A percentile compares a stretch with the other conserved stretches of the same genome.
These are phyloP conservation scores for Drosophila quadrilineata DNA, from an alignment of 1,140 invertebrate genomes.

Conservation along the genomic window DNA sequence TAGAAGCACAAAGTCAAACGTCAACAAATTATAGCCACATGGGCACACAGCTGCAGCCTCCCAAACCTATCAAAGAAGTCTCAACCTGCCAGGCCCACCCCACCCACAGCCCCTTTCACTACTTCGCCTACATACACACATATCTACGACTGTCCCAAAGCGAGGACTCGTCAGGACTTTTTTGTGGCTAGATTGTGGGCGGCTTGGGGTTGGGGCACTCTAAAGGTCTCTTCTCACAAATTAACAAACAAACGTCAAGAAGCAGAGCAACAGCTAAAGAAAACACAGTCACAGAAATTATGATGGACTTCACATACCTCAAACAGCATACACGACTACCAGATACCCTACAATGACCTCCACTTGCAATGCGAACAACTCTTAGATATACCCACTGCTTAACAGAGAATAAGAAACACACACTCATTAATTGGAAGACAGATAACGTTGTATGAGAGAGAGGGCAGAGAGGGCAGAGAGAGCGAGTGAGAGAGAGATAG, in stretches of 20 bases:
- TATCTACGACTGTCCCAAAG: too few species aligned
- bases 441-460: too few species aligned
- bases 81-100: neutral
- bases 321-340: neutral
- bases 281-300: conserved; percentile 41
- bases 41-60: conserved; percentile 48
- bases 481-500: conserved; percentile 16
- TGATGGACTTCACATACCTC: conserved; percentile 13
- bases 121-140: neutral
- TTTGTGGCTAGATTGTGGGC: too few species aligned
- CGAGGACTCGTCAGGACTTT: too few species aligned
- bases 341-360: neutral
- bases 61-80: neutral
- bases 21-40: conserved; percentile 80
- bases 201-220: neutral
- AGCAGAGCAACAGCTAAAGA: conserved; percentile 50
- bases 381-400: too few species aligned
- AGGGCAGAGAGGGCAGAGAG: too few species aligned
- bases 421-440: too few species aligned
- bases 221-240: conserved; percentile 49
- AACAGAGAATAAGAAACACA: too few species aligned
- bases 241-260: conserved; percentile 73
- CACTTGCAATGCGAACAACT: neutral
- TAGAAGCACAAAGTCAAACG: conserved; percentile 79
- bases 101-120: neutral